Evolutionary conservation across 1,140 invertebrate species (phyloP).

Genomic region (Palaemon carinicauda): DNA sequence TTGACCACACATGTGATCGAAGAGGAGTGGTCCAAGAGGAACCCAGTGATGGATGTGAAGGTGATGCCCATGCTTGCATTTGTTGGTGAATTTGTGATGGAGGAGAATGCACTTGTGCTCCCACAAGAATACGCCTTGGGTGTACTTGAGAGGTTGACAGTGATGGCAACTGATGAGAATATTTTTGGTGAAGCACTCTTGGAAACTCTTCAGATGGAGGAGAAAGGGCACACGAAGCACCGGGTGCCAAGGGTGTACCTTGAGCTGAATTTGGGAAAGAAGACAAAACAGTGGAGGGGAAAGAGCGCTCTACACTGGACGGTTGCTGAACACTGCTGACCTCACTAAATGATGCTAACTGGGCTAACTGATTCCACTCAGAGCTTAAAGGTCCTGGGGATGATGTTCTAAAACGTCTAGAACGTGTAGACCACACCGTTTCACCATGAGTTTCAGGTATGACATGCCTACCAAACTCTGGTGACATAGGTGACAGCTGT

Average conservation of each 20-base stretch:
- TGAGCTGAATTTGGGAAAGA: constrained; percentile 62
- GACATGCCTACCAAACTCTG: constrained; percentile 58
- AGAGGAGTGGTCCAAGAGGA: constrained; percentile 41
- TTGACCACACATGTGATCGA: constrained; percentile 44
- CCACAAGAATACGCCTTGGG: constrained; percentile 38
- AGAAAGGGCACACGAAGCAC: constrained; percentile 27
- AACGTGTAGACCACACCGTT: constrained; percentile 67
- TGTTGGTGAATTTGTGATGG: constrained; percentile 51
- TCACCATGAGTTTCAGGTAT: constrained; percentile 60
- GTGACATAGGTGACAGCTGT: constrained; percentile 63
- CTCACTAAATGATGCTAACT: constrained; percentile 59
- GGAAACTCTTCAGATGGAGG: constrained; percentile 22
- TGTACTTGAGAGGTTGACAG: constrained; percentile 36
- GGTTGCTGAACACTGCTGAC: constrained; percentile 81
- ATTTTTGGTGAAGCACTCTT: constrained; percentile 11
- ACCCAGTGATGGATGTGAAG: constrained; percentile 25
- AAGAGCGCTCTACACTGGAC: constrained; percentile 80
- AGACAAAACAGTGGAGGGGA: constrained; percentile 67
- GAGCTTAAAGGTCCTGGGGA: constrained; percentile 69
- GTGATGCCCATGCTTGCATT: constrained; percentile 34
- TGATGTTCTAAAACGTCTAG: constrained; percentile 71
- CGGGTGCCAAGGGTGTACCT: constrained; percentile 55
- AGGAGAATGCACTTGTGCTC: constrained; percentile 53
- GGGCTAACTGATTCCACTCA: constrained; percentile 76
- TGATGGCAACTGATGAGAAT: constrained; percentile 32